A percentile compares a stretch with the other conserved stretches of the same genome.
Evolutionary conservation across 2,797 vertebrate genomes (phyloP).

Genomic region (Sternotherus odoratus): DNA sequence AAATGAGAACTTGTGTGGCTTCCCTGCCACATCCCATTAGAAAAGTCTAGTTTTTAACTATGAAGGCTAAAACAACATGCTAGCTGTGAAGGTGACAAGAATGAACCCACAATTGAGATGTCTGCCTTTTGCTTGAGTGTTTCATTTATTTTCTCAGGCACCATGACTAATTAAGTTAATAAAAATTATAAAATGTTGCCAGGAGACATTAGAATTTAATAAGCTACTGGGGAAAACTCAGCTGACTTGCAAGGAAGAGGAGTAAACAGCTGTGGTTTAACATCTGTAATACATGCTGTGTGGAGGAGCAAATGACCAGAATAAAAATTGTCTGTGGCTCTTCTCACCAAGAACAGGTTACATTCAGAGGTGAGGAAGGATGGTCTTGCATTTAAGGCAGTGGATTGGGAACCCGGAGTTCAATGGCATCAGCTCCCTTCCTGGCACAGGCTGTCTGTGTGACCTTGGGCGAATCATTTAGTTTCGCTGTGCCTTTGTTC

Average conservation of each 20-base stretch:
- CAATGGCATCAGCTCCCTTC: not conserved
- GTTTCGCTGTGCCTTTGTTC: not conserved
- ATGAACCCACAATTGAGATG: conserved; percentile 69
- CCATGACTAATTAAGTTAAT: conserved; percentile 66
- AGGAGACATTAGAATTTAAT: conserved; percentile 52
- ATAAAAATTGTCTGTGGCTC: not conserved
- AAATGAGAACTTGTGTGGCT: fast-evolving
- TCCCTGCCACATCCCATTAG: not conserved
- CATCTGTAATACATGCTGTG: conserved; percentile 51
- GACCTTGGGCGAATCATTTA: not conserved
- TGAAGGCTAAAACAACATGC: conserved; percentile 55
- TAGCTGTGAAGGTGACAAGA: conserved; percentile 9
- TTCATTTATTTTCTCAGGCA: conserved; percentile 48
- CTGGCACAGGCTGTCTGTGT: fast-evolving
- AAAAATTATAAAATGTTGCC: conserved; percentile 48
- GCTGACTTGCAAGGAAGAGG: conserved; percentile 40
- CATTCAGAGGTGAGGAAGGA: fast-evolving
- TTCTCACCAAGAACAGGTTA: not conserved
- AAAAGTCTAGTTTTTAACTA: not conserved
- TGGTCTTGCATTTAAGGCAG: not conserved
- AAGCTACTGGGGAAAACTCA: conserved; percentile 61
- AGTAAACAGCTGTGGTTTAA: conserved; percentile 71
- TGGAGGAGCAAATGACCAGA: conserved; percentile 22
- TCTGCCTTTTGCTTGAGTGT: conserved; percentile 39
- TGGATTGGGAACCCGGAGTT: fast-evolving